These are phyloP conservation scores for Meloidogyne hapla DNA, from an alignment of 1,140 invertebrate genomes.

Conservation along the genomic window DNA sequence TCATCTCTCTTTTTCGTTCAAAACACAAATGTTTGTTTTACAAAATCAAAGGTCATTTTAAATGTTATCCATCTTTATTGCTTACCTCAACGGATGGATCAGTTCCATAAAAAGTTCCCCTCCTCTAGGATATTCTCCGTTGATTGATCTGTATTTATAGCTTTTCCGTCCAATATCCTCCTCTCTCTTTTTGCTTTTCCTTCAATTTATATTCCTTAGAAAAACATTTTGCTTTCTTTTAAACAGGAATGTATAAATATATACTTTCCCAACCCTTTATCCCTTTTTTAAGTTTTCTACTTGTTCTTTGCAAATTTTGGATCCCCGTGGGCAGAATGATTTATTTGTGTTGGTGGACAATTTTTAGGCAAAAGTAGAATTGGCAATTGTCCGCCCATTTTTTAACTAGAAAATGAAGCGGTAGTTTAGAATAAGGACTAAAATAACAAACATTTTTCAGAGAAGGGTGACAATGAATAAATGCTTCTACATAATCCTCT, in stretches of 20 bases:
- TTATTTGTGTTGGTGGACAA: constrained; percentile 19
- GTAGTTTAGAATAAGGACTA: not conserved
- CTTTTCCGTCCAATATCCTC: not conserved
- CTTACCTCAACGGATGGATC: constrained; percentile 1
- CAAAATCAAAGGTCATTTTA: not conserved
- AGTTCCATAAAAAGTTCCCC: not conserved
- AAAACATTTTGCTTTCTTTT: constrained; percentile 28
- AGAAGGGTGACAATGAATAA: not conserved
- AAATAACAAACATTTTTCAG: not conserved
- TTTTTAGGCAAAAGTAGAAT: constrained; percentile 17
- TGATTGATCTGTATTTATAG: constrained; percentile 3
- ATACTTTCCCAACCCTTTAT: constrained; percentile 7
- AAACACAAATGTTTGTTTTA: not conserved
- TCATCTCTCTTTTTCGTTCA: not conserved
- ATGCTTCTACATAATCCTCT: not conserved
- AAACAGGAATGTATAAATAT: constrained; percentile 17
- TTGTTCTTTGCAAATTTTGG: not conserved
- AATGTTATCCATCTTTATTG: not conserved
- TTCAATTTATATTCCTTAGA: constrained; percentile 22
- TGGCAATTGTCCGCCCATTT: constrained; percentile 6
- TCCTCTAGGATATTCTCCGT: not conserved
- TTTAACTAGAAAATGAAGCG: not conserved
- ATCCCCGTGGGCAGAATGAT: constrained; percentile 20
- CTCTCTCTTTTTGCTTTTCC: constrained; percentile 5
- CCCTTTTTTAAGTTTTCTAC: not conserved